phyloP scores from a whole-genome alignment of 2,888 invertebrate species.

The Antheraea yamamai region DNA sequence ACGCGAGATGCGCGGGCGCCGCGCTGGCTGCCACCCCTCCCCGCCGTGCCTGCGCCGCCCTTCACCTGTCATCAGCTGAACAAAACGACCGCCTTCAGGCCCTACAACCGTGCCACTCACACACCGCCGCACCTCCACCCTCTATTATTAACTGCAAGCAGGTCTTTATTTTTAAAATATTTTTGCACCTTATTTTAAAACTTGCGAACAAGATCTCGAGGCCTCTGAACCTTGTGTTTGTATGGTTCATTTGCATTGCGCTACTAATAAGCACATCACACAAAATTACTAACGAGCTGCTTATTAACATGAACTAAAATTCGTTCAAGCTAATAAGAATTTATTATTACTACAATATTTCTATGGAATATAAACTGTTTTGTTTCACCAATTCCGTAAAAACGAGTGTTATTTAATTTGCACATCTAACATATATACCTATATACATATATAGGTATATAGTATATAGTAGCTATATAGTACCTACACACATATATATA shows the following conservation, averaged over 20 bases:
- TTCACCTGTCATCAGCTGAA: slow-evolving; percentile 58
- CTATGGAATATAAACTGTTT: neutral
- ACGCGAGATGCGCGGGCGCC: slow-evolving; percentile 79
- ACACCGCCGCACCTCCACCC: slow-evolving; percentile 10
- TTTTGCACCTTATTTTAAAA: slow-evolving; percentile 21
- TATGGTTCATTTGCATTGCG: slow-evolving; percentile 41
- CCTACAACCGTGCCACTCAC: slow-evolving; percentile 23
- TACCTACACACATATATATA: neutral
- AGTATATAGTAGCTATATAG: too few species aligned
- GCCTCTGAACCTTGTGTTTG: slow-evolving; percentile 40
- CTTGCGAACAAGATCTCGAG: slow-evolving; percentile 22
- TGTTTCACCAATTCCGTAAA: neutral
- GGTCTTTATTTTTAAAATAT: slow-evolving; percentile 2
- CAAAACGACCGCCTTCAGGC: slow-evolving; percentile 47
- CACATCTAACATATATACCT: neutral
- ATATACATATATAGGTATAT: too few species aligned
- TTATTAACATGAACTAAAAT: neutral
- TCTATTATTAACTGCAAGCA: slow-evolving; percentile 23
- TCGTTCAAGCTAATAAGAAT: neutral
- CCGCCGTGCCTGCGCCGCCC: slow-evolving; percentile 49
- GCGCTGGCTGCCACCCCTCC: slow-evolving; percentile 48
- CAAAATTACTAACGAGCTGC: slow-evolving; percentile 25
- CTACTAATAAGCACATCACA: slow-evolving; percentile 36
- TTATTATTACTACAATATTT: neutral
- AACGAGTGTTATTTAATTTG: neutral